These are phyloP conservation scores for Mastomys coucha DNA, from an alignment of 2,113 vertebrate species.

Conservation along the genomic window DNA sequence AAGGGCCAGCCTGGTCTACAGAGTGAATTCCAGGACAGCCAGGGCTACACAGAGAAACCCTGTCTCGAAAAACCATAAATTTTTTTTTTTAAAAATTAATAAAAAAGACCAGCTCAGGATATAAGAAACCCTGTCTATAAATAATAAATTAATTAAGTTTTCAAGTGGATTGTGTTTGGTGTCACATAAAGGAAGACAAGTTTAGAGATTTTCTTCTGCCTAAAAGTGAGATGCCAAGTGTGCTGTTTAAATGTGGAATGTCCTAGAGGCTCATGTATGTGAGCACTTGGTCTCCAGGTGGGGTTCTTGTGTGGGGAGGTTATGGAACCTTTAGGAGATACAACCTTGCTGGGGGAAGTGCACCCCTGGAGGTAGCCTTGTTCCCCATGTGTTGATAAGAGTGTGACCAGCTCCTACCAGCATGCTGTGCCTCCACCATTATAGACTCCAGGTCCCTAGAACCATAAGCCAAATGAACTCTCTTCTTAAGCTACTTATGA, in stretches of 20 bases:
- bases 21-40: too few relatives aligned
- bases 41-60: too few relatives aligned
- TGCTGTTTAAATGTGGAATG: background rate
- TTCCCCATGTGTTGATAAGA: background rate
- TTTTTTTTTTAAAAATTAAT: too few relatives aligned
- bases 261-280: background rate
- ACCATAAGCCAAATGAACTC: background rate
- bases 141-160: background rate
- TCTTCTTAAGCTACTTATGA: background rate
- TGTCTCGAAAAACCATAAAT: too few relatives aligned
- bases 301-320: background rate
- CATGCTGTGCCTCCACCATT: background rate
- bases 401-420: background rate
- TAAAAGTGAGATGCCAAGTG: background rate
- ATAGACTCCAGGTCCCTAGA: background rate
- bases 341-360: background rate
- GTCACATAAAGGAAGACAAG: background rate
- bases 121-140: background rate
- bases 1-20: too few relatives aligned
- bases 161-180: background rate
- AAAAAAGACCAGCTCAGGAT: background rate
- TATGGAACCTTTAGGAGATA: background rate
- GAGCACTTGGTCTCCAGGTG: background rate
- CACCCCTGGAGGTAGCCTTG: background rate
- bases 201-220: background rate